Conservation (phyloP, 2,113 vertebrate genomes). For the Antechinus stuartii region DNA sequence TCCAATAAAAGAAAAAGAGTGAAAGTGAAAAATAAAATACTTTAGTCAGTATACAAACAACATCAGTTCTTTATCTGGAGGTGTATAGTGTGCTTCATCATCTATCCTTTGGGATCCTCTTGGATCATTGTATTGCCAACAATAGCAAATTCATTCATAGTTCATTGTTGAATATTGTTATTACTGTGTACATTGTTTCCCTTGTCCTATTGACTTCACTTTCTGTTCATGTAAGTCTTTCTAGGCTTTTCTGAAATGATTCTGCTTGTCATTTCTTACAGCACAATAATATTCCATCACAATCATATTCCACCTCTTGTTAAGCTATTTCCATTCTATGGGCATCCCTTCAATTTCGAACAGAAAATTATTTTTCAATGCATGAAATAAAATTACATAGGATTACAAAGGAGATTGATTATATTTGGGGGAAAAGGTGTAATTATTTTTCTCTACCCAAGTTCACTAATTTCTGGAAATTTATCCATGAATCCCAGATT, state of each 20-base stretch:
- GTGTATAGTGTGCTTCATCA: background rate
- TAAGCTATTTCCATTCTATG: background rate
- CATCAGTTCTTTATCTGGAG: background rate
- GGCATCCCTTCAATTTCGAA: background rate
- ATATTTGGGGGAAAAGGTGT: background rate
- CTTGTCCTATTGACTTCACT: background rate
- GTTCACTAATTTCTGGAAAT: background rate
- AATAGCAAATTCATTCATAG: background rate
- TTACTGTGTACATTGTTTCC: background rate
- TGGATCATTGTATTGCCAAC: background rate
- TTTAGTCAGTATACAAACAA: background rate
- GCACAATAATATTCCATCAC: background rate
- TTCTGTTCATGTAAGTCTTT: background rate
- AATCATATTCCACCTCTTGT: background rate
- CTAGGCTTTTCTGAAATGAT: background rate
- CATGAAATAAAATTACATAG: background rate
- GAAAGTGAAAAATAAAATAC: background rate
- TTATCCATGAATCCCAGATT: background rate
- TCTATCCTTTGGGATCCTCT: background rate
- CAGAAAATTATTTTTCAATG: background rate
- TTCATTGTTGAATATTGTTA: background rate
- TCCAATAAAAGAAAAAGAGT: background rate
- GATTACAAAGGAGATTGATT: background rate
- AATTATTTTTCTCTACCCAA: background rate
- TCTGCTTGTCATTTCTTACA: background rate